phyloP scores from a whole-genome alignment of 2,113 vertebrate species.

The Scytalopus superciliaris region DNA sequence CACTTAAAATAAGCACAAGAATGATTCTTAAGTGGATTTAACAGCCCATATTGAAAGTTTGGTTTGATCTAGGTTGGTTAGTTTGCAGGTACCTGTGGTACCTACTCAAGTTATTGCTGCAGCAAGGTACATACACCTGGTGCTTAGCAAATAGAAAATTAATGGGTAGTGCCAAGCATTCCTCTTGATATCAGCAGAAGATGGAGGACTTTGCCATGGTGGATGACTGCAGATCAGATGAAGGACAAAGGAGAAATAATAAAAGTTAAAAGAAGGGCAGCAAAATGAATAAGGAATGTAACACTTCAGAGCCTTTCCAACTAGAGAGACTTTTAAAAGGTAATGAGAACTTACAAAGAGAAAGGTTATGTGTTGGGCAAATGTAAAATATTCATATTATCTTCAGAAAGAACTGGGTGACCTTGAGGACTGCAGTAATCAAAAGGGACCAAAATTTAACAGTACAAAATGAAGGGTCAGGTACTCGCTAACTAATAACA shows the following conservation, averaged over 20 bases:
- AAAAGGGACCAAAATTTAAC: neutral
- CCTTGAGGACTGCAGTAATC: slow-evolving; percentile 30
- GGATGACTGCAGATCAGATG: neutral
- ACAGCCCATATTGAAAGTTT: neutral
- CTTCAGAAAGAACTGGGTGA: slow-evolving; percentile 8
- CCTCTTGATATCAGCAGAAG: neutral
- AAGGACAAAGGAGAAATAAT: slow-evolving; percentile 16
- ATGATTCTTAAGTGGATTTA: neutral
- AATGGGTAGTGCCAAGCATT: neutral
- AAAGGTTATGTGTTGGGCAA: slow-evolving; percentile 41
- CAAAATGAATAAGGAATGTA: slow-evolving; percentile 18
- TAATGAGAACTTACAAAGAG: slow-evolving; percentile 28
- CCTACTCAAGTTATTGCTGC: neutral
- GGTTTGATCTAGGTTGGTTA: neutral
- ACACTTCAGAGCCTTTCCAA: neutral
- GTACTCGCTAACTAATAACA: neutral
- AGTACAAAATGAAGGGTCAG: slow-evolving; percentile 14
- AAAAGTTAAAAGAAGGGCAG: neutral
- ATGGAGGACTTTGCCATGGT: neutral
- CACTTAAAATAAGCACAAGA: neutral
- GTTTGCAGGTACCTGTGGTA: neutral
- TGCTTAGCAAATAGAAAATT: neutral
- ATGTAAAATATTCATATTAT: slow-evolving; percentile 41
- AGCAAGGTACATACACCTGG: neutral
- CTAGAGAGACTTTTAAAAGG: slow-evolving; percentile 3